These are phyloP conservation scores for Tragelaphus scriptus DNA, from an alignment of 2,113 vertebrate genomes.

Conservation along the genomic window DNA sequence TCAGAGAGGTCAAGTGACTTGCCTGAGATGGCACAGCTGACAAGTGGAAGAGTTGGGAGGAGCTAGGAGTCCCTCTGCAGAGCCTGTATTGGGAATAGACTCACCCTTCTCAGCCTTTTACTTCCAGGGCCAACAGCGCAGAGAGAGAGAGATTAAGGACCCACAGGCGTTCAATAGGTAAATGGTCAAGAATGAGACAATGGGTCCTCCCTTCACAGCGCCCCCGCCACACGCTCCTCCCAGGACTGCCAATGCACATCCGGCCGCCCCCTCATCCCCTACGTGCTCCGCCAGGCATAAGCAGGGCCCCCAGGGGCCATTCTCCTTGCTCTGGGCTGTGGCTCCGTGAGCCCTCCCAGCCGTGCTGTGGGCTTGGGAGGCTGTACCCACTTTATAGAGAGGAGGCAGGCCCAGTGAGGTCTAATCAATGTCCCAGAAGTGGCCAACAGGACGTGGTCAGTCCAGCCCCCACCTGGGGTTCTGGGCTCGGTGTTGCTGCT, in stretches of 20 bases:
- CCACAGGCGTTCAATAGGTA: background rate
- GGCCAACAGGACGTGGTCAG: background rate
- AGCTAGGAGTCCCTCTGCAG: background rate
- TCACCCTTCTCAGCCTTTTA: background rate
- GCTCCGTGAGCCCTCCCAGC: background rate
- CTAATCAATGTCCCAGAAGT: background rate
- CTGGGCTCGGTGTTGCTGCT: fast-evolving
- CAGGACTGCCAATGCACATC: fast-evolving
- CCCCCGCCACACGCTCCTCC: fast-evolving
- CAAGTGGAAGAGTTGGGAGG: background rate
- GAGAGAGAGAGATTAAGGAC: background rate
- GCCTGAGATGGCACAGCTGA: background rate
- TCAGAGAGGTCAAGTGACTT: background rate
- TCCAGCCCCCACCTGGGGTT: background rate
- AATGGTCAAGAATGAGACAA: background rate
- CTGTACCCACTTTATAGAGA: background rate
- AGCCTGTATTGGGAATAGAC: background rate
- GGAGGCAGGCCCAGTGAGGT: background rate
- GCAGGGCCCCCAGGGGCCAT: background rate
- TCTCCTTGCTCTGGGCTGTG: background rate
- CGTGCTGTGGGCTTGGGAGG: background rate
- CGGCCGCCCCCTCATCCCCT: background rate
- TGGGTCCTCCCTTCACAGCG: background rate
- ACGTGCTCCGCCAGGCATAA: fast-evolving
- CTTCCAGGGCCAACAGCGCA: background rate